Conservation (phyloP, 1,140 invertebrate species). For the Pogonognathellus flavescens region DNA sequence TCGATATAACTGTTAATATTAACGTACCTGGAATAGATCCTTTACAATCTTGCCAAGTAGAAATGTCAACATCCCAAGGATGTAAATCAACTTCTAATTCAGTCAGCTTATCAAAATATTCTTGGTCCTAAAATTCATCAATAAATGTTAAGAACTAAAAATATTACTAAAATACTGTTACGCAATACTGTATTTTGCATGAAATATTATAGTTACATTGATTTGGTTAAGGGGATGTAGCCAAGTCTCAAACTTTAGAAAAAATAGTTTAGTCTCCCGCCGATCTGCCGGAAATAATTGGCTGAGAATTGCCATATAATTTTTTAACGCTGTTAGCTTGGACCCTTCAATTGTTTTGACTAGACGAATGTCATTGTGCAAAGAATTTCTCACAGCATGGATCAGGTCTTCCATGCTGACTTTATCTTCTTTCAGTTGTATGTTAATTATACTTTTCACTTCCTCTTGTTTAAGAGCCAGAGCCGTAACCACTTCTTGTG, state of each 20-base stretch:
- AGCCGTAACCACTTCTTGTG: not conserved
- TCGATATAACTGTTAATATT: not conserved
- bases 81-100: conserved; percentile 61
- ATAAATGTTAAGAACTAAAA: conserved; percentile 15
- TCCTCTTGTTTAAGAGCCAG: not conserved
- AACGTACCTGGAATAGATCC: conserved; percentile 77
- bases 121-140: conserved; percentile 13
- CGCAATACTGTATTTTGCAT: conserved; percentile 69
- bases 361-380: conserved; percentile 84
- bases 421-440: conserved; percentile 68
- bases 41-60: conserved; percentile 85
- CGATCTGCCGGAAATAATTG: conserved; percentile 81
- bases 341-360: conserved; percentile 79
- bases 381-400: conserved; percentile 82
- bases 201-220: conserved; percentile 70
- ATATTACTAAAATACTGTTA: conserved; percentile 17
- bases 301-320: conserved; percentile 79
- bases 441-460: not conserved
- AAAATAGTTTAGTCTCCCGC: conserved; percentile 75
- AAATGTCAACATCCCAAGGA: conserved; percentile 68
- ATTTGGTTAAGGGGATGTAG: conserved; percentile 71
- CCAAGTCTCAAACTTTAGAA: conserved; percentile 74
- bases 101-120: conserved; percentile 61
- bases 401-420: conserved; percentile 90
- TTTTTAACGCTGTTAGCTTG: conserved; percentile 79